These are phyloP conservation scores for Camelus bactrianus DNA, from an alignment of 2,113 vertebrate species.

Conservation along the genomic window DNA sequence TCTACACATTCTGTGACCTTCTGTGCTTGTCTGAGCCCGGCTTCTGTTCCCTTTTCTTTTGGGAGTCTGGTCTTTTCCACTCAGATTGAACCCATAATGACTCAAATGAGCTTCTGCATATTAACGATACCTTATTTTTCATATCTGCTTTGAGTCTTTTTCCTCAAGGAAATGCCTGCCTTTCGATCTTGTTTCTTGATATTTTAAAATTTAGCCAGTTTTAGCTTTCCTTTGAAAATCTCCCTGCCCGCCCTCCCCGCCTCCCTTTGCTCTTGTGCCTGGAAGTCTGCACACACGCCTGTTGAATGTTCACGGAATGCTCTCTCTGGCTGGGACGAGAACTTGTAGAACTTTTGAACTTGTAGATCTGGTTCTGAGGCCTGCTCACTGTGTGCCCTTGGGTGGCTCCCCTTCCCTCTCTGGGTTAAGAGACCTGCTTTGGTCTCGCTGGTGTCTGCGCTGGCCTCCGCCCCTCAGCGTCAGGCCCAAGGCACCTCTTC, in stretches of 20 bases:
- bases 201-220: not conserved
- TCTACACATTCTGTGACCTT: not conserved
- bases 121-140: not conserved
- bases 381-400: fast-evolving
- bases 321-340: not conserved
- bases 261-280: not conserved
- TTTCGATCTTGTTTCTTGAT: not conserved
- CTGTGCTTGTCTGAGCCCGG: not conserved
- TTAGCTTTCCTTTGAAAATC: not conserved
- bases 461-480: not conserved
- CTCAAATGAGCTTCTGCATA: not conserved
- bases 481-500: not conserved
- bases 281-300: not conserved
- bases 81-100: not conserved
- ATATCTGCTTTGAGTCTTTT: not conserved
- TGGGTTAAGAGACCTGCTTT: not conserved
- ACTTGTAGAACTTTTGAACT: not conserved
- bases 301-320: not conserved
- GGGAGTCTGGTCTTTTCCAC: not conserved
- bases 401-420: not conserved
- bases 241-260: too few relatives aligned
- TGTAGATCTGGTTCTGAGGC: not conserved
- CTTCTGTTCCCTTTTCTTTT: not conserved
- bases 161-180: not conserved
- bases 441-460: not conserved